Conservation (phyloP, 2,113 vertebrate genomes). For the Neolamprologus tretocephalus region DNA sequence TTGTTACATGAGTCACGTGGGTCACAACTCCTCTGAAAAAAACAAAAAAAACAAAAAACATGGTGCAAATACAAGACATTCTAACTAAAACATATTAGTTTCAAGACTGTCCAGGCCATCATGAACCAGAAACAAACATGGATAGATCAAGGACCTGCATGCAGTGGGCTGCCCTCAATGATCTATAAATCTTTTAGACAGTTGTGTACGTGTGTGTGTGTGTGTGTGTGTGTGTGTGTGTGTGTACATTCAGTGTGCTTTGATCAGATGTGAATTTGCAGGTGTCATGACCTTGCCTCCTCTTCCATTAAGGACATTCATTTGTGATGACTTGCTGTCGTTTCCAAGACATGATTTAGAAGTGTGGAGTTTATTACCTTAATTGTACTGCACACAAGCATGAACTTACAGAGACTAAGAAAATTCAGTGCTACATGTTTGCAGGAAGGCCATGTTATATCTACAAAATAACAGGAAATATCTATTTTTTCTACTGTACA, state of each 20-base stretch:
- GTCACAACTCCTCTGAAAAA: neutral
- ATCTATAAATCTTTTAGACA: constrained; percentile 12
- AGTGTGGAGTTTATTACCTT: neutral
- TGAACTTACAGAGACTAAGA: neutral
- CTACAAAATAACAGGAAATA: neutral
- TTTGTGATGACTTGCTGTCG: neutral
- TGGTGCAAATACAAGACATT: neutral
- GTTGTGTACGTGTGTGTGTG: neutral
- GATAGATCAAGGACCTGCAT: neutral
- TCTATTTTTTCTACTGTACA: neutral
- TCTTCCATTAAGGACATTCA: neutral
- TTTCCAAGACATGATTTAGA: constrained; percentile 12
- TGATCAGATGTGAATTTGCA: neutral
- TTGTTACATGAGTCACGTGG: neutral
- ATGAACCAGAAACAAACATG: neutral
- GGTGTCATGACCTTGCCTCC: neutral
- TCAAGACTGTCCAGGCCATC: neutral
- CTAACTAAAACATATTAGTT: neutral
- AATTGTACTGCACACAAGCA: neutral
- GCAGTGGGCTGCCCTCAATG: neutral
- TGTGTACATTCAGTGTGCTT: neutral
- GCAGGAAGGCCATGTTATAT: neutral
- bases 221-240: neutral
- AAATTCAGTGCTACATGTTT: neutral
- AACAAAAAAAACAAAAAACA: rapidly evolving